Percentiles rank a stretch among this genome's conserved stretches.
Conservation (phyloP, 2,113 vertebrate genomes). For the Paralichthys olivaceus region DNA sequence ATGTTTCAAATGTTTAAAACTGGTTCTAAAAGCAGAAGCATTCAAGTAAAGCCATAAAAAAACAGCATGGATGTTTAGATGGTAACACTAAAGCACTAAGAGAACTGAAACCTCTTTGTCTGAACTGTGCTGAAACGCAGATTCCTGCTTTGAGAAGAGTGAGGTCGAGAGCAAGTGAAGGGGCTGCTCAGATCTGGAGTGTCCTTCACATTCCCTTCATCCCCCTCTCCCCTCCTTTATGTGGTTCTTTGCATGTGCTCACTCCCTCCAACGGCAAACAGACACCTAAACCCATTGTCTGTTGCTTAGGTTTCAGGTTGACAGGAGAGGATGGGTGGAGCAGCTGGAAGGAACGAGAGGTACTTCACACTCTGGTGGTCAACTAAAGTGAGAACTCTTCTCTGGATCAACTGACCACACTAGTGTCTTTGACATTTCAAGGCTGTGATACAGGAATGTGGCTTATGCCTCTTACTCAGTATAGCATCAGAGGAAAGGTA, state of each 20-base stretch:
- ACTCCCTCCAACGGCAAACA: neutral
- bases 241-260: neutral
- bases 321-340: neutral
- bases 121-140: neutral
- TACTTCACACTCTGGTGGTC: slow-evolving; percentile 31
- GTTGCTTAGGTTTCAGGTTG: slow-evolving; percentile 40
- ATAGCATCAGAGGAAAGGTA: neutral
- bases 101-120: neutral
- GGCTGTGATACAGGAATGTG: slow-evolving; percentile 39
- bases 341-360: slow-evolving; percentile 15
- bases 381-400: slow-evolving; percentile 13
- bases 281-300: slow-evolving; percentile 24
- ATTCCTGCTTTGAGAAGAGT: neutral
- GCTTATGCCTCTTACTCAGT: neutral
- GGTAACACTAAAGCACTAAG: neutral
- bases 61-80: neutral
- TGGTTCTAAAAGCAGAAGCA: neutral
- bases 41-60: neutral
- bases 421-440: slow-evolving; percentile 4
- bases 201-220: slow-evolving; percentile 31
- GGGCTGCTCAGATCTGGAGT: slow-evolving; percentile 9
- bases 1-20: too few species aligned
- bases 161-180: neutral
- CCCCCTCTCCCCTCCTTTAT: neutral
- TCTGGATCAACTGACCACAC: neutral